Conservation (phyloP, 64 coral and sea anemone genomes). For the Stichodactyla helianthus region DNA sequence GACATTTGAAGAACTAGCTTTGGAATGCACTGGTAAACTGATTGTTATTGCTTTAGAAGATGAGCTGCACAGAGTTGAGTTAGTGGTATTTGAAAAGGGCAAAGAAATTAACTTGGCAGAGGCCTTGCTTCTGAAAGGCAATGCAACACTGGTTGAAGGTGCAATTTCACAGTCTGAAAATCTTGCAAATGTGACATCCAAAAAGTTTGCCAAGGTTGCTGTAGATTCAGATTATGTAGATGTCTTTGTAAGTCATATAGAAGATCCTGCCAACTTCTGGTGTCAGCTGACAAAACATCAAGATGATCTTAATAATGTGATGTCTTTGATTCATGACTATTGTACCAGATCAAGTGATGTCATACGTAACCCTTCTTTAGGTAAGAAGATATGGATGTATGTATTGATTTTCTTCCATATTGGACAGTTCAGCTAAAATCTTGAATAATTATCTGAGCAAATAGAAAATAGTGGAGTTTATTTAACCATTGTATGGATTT, state of each 20-base stretch:
- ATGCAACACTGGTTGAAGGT: conserved; percentile 64
- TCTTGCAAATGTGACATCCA: conserved; percentile 45
- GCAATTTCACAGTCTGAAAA: conserved; percentile 54
- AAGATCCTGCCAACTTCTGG: conserved; percentile 67
- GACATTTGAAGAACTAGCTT: conserved; percentile 63
- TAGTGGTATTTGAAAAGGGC: conserved; percentile 32
- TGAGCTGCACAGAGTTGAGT: conserved; percentile 60
- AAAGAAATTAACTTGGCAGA: conserved; percentile 64
- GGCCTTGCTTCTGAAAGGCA: conserved; percentile 38
- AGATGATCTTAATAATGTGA: conserved; percentile 62
- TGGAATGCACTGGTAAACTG: conserved; percentile 64
- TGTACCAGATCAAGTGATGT: conserved; percentile 37
- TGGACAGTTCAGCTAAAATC: no score
- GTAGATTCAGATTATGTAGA: conserved; percentile 63
- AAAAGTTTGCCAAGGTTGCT: conserved; percentile 34
- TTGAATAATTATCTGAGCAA: no score
- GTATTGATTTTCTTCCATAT: no score
- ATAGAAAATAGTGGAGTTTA: no score
- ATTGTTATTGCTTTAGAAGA: conserved; percentile 40
- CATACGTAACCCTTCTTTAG: conserved; percentile 45
- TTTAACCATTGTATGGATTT: no score
- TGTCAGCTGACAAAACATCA: conserved; percentile 54
- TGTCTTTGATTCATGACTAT: conserved; percentile 55
- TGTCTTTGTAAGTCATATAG: conserved; percentile 57
- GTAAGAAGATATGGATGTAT: conserved; percentile 29